Conservation (phyloP, 2,797 vertebrate genomes). For the Spinus olivaceus region DNA sequence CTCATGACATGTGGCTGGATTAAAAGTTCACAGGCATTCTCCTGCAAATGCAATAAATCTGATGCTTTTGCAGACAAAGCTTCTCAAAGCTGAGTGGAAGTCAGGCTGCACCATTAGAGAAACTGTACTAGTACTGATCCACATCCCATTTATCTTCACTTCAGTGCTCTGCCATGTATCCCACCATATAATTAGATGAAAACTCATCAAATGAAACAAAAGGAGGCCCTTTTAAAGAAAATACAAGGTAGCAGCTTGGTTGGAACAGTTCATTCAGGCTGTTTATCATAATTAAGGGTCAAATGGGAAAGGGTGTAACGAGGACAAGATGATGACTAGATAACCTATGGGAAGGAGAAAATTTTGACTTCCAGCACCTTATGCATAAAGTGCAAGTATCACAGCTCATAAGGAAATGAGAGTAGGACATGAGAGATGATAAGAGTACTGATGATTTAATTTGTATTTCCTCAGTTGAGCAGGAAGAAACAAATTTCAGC, state of each 20-base stretch:
- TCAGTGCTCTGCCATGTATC: background rate
- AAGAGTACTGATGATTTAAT: background rate
- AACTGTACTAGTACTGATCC: background rate
- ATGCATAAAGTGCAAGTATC: background rate
- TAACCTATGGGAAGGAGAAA: background rate
- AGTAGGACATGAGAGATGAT: background rate
- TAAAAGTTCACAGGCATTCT: background rate
- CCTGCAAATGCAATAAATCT: background rate
- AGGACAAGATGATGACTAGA: background rate
- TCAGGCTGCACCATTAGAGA: background rate
- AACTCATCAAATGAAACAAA: background rate
- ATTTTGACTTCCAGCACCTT: background rate
- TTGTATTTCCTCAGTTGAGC: background rate
- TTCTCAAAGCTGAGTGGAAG: background rate
- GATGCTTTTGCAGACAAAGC: background rate
- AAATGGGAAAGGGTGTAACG: background rate
- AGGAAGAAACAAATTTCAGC: slow-evolving; percentile 33
- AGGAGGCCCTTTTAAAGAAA: background rate
- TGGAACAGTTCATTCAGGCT: background rate
- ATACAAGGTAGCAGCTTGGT: background rate
- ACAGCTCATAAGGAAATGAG: background rate
- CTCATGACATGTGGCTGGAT: fast-evolving
- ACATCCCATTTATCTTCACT: background rate
- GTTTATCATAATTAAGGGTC: background rate
- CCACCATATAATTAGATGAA: background rate